Evolutionary conservation across 2,888 invertebrate genomes (phyloP), one percentile per base, ranked within the genome.

Genomic region (Leptinotarsa juncta): DNA sequence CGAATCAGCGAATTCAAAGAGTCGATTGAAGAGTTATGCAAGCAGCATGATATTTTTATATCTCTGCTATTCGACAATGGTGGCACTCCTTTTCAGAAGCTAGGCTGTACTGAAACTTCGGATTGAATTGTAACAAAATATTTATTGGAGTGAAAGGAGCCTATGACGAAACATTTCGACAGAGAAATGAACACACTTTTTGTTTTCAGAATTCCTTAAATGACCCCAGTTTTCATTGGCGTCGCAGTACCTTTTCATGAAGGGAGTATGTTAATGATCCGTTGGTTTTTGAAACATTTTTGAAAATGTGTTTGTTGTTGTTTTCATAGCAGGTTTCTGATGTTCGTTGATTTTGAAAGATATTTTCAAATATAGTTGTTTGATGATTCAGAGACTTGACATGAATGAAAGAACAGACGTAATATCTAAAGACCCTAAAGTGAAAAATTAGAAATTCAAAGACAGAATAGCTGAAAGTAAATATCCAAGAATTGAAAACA

Each of bases 41-140:
- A 62, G 26, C 62, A 42, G 12, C n/a, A 42, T 42, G 32, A 62
- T 62, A 62, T 42, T 62, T 62, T 62, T 62, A 32, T 42, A 62
- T 32, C n/a, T n/a, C 32, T 62, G 62, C 42, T 10, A n/a, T 62
- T 26, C 14, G 42, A 62, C 42, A 62, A 62, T 62, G 62, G 32
- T 3, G 62, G n/a, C 62, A 62, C 62, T 62, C 62, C 62, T 62
- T 62, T 62, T n/a, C 62, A 62, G 62, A 62, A 62, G 62, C 62
- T 62, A 32, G 62, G 62, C 62, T 26, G 32, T 57, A 23, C 23
- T 23, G 57, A 57, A 15, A 57, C 15, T 18, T 57, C 57, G 0
- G 62, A 62, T 62, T 42, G 42, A 62, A 62, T 42, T 62, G 62
- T 62, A 62, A 42, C 42, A n/a, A 32, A 42, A 62, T 62, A 32